phyloP scores from a whole-genome alignment of 2,797 vertebrate genomes.

The Carduelis carduelis region DNA sequence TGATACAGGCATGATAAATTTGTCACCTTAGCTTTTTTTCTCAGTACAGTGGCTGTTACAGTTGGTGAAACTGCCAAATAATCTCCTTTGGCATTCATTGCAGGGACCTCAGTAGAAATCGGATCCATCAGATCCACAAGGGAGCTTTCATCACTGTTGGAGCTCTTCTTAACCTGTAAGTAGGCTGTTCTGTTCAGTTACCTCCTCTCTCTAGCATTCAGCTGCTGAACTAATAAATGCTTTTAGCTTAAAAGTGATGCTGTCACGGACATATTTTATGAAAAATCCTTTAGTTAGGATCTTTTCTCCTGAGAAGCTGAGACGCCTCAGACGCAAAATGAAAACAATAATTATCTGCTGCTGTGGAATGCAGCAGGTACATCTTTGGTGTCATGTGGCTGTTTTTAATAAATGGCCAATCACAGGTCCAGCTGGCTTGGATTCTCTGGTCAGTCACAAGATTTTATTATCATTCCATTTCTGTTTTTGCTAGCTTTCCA shows the following conservation, averaged over 20 bases:
- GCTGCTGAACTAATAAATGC: neutral
- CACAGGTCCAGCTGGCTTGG: neutral
- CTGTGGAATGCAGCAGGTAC: neutral
- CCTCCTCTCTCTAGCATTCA: neutral
- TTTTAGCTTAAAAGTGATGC: neutral
- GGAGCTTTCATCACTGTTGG: constrained; percentile 86
- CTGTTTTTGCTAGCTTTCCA: neutral
- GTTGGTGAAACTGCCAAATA: neutral
- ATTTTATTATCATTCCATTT: neutral
- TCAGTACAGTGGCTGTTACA: neutral
- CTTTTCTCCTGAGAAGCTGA: neutral
- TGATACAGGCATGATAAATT: neutral
- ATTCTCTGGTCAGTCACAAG: neutral
- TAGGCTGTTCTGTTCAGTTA: constrained; percentile 32
- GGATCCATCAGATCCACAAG: constrained; percentile 85
- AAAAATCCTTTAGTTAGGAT: neutral
- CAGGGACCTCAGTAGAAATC: constrained; percentile 95
- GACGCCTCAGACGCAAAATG: neutral
- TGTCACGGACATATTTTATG: neutral
- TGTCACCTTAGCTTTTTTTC: neutral
- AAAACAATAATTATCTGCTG: neutral
- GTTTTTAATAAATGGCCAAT: neutral
- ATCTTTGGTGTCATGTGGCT: neutral
- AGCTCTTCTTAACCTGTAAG: constrained; percentile 94
- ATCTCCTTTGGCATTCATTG: constrained; percentile 32